These are phyloP conservation scores for Hydropsyche betteni DNA, from an alignment of 2,888 invertebrate genomes.

Conservation along the genomic window DNA sequence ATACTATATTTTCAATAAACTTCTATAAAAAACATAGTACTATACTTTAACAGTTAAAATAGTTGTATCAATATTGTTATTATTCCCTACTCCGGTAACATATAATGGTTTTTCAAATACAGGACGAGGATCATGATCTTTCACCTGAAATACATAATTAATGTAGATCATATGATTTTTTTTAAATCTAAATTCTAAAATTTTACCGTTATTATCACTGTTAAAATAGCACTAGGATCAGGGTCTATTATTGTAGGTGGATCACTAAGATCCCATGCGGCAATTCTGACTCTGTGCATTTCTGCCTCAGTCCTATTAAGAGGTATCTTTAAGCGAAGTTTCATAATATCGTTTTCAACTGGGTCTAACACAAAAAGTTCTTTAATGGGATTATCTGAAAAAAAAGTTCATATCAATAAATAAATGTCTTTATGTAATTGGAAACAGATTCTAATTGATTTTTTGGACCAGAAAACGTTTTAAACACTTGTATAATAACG, in stretches of 20 bases:
- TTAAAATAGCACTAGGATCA: slow-evolving; percentile 55
- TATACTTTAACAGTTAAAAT: slow-evolving; percentile 63
- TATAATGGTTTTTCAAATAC: slow-evolving; percentile 62
- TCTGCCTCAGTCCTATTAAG: slow-evolving; percentile 62
- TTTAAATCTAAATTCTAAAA: neutral
- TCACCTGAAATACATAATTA: slow-evolving; percentile 59
- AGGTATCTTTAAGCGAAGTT: slow-evolving; percentile 54
- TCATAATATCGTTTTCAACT: slow-evolving; percentile 56
- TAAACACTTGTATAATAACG: neutral
- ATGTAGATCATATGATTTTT: too few relatives aligned
- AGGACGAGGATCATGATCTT: slow-evolving; percentile 71
- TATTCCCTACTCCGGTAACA: slow-evolving; percentile 65
- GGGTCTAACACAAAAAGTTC: slow-evolving; percentile 56
- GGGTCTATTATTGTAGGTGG: slow-evolving; percentile 55
- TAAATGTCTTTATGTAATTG: neutral
- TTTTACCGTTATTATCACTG: slow-evolving; percentile 61
- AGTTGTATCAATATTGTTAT: slow-evolving; percentile 61
- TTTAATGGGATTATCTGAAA: neutral
- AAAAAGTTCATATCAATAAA: neutral
- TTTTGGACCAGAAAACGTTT: neutral
- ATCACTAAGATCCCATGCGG: slow-evolving; percentile 61
- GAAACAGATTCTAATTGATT: neutral
- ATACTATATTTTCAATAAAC: too few relatives aligned
- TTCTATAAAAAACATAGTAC: too few relatives aligned
- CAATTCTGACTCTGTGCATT: slow-evolving; percentile 60